A percentile compares a stretch with the other conserved stretches of the same genome.
Evolutionary conservation across 1,140 invertebrate genomes (phyloP).

Genomic region (Homalodisca vitripennis): DNA sequence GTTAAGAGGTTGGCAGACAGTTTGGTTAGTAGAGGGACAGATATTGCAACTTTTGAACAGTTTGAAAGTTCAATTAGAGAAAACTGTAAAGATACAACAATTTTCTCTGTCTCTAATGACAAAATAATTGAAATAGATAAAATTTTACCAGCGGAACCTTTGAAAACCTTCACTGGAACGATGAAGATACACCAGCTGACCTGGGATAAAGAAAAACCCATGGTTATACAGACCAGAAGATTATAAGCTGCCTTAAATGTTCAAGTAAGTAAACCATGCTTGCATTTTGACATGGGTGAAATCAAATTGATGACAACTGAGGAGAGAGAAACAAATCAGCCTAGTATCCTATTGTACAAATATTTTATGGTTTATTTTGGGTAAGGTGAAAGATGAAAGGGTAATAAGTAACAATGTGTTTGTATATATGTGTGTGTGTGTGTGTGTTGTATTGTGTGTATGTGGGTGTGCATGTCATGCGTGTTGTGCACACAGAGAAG

Average conservation of each 20-base stretch:
- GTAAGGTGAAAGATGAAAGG: no score
- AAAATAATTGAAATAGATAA: slow-evolving; percentile 24
- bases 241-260: slow-evolving; percentile 24
- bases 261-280: slow-evolving; percentile 23
- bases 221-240: slow-evolving; percentile 21
- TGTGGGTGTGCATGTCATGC: neutral
- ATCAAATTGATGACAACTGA: slow-evolving; percentile 6
- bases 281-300: slow-evolving; percentile 26
- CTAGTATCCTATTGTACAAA: slow-evolving; percentile 28
- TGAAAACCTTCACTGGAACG: slow-evolving; percentile 21
- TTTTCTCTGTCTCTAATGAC: slow-evolving; percentile 25
- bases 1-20: slow-evolving; percentile 39
- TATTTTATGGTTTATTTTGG: neutral
- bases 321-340: slow-evolving; percentile 24
- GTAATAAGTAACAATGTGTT: no score
- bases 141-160: slow-evolving; percentile 2
- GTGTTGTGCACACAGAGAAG: neutral
- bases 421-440: neutral
- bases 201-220: slow-evolving; percentile 25
- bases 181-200: slow-evolving; percentile 29
- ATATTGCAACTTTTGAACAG: slow-evolving; percentile 33
- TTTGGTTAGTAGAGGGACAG: slow-evolving; percentile 34
- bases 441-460: no score
- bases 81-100: slow-evolving; percentile 17
- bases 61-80: slow-evolving; percentile 23